phyloP scores from a whole-genome alignment of 2,888 invertebrate species.

The Lucinisca nassula region DNA sequence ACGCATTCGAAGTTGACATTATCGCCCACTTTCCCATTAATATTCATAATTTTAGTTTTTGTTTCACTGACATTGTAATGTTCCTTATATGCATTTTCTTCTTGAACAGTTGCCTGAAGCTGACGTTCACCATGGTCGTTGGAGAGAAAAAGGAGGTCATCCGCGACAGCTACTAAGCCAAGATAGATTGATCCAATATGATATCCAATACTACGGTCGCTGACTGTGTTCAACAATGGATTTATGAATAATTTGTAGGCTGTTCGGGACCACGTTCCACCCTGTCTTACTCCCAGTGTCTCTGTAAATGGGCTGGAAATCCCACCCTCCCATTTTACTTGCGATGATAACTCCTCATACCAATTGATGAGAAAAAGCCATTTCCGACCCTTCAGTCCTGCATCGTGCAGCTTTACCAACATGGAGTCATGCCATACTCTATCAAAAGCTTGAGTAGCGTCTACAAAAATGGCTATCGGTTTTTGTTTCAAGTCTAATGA shows the following conservation, averaged over 20 bases:
- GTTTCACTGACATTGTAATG: too few species aligned
- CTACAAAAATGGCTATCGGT: too few species aligned
- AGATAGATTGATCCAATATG: not conserved
- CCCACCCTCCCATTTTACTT: slow-evolving; percentile 10
- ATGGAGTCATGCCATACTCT: slow-evolving; percentile 13
- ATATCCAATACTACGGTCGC: not conserved
- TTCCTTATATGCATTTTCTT: too few species aligned
- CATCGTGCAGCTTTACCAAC: not conserved
- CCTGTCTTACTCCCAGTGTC: slow-evolving; percentile 14
- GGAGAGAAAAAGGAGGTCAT: not conserved
- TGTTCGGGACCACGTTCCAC: slow-evolving; percentile 3
- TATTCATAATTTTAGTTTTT: too few species aligned
- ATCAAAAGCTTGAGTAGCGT: slow-evolving; percentile 26
- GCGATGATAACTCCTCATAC: slow-evolving; percentile 1
- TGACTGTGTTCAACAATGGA: not conserved
- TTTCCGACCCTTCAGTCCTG: not conserved
- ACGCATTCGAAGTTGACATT: too few species aligned
- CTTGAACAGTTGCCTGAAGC: too few species aligned
- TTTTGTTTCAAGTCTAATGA: not conserved
- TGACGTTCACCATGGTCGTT: too few species aligned
- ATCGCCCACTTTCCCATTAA: too few species aligned
- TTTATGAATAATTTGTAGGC: slow-evolving; percentile 16
- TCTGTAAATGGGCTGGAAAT: not conserved
- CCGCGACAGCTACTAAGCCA: not conserved
- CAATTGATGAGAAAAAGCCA: slow-evolving; percentile 14